Conservation (phyloP, 1,140 invertebrate species). For the Drosophila burlai region DNA sequence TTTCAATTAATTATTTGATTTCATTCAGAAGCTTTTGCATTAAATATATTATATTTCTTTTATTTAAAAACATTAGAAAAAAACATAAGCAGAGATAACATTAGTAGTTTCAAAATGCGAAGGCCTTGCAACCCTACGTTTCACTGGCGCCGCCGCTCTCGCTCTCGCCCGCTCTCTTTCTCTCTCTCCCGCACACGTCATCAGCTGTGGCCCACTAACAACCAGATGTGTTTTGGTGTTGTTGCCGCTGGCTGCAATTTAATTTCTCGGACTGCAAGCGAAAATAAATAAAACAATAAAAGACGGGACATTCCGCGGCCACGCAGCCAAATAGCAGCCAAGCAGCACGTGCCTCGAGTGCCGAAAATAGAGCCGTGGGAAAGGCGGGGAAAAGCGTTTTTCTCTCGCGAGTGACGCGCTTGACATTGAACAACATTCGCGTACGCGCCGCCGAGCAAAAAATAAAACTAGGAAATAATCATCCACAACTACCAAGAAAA, state of each 20-base stretch:
- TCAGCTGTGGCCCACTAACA: conserved; percentile 62
- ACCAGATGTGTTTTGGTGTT: conserved; percentile 50
- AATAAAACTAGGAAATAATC: conserved; percentile 75
- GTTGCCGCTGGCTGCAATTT: conserved; percentile 50
- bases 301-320: conserved; percentile 30
- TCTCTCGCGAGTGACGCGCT: conserved; percentile 45
- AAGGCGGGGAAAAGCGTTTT: conserved; percentile 13
- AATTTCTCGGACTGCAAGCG: conserved; percentile 40
- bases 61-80: too few relatives aligned
- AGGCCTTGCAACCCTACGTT: conserved; percentile 49
- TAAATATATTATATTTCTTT: too few relatives aligned
- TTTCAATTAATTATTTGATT: too few relatives aligned
- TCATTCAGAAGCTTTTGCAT: too few relatives aligned
- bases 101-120: too few relatives aligned
- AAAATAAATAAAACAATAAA: conserved; percentile 22
- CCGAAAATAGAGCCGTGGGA: conserved; percentile 39
- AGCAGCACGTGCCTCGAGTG: conserved; percentile 59
- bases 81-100: too few relatives aligned
- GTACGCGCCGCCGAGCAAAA: conserved; percentile 40
- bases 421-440: conserved; percentile 78
- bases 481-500: conserved; percentile 8
- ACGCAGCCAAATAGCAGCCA: conserved; percentile 39
- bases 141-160: conserved; percentile 59
- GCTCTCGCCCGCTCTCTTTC: conserved; percentile 28
- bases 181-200: conserved; percentile 55